Base-by-base conservation (phyloP, 2,113 vertebrate species). In the Cynopterus brachyotis region DNA sequence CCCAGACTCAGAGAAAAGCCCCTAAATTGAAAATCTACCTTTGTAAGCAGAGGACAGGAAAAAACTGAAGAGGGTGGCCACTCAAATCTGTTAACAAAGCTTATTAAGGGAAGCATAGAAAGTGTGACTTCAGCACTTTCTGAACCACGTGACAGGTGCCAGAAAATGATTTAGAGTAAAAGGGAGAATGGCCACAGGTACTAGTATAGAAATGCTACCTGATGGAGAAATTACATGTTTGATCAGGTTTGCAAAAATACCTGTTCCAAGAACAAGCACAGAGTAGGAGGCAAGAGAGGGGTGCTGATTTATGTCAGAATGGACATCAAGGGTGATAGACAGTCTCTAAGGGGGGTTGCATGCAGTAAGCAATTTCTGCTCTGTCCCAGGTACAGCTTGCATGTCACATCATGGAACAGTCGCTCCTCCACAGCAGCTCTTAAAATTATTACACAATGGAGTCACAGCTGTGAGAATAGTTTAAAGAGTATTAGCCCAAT, bases 401-500 rank as follows among this genome's bases (percentile, higher is more conserved):
- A 3, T 37, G 57, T 19, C 37, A 42, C 20, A 5, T 45, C 37
- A 45, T 22, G 40, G 57, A 62, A 45, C 57, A 11, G 37, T 7
- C 9, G 30, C 57, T 60, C 26, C 16, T 60, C 37, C 57, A 60
- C 9, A 45, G 15, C 22, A 59, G 0, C 2, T 96, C 10, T 32
- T 89, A 79, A 95, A 97, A 95, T 94, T 22, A 53, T 28, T 69
- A 2, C 19, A 72, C 0, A 35, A n/a, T 20, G 2, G 86, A 12
- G 0, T 53, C 5, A 35, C 13, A 95, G 22, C 78, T 91, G n/a
- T 90, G 94, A 81, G 86, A 88, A 78, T 55, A 87, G 92, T 92
- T 95, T 86, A 94, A 96, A 35, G 12, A 84, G 17, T 28, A 32
- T 92, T 96, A 81, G 24, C 81, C 81, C 69, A 89, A 97, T 93